phyloP scores from a whole-genome alignment of 2,888 invertebrate species.

The Caenorhabditis doughertyi region DNA sequence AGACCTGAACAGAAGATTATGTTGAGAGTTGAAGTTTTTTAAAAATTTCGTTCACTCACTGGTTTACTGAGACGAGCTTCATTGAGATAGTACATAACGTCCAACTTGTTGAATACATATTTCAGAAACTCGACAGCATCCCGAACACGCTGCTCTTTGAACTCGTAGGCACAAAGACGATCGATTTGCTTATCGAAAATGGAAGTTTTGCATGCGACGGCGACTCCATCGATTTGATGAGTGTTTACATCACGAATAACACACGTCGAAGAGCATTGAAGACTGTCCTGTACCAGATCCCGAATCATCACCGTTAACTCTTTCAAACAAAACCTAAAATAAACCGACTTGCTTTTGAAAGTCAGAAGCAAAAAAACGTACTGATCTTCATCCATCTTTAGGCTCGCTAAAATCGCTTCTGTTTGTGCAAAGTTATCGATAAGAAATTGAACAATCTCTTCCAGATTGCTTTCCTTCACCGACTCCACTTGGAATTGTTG shows the following conservation, averaged over 20 bases:
- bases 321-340: conserved; percentile 37
- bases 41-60: conserved; percentile 52
- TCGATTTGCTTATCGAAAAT: conserved; percentile 73
- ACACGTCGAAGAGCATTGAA: conserved; percentile 63
- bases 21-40: not conserved
- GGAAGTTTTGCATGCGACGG: conserved; percentile 63
- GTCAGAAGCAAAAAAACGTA: not conserved
- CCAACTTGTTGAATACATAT: conserved; percentile 72
- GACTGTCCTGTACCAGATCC: conserved; percentile 69
- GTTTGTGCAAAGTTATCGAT: conserved; percentile 64
- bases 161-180: conserved; percentile 69
- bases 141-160: conserved; percentile 59
- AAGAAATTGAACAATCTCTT: conserved; percentile 64
- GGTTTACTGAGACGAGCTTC: conserved; percentile 65
- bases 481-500: conserved; percentile 49
- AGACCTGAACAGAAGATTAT: conserved; percentile 53
- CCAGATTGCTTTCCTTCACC: conserved; percentile 35
- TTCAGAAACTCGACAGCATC: conserved; percentile 72
- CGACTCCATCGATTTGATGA: conserved; percentile 66
- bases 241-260: conserved; percentile 51
- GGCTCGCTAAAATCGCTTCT: conserved; percentile 68
- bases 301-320: conserved; percentile 65
- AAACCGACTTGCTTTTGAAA: too few relatives aligned
- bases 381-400: conserved; percentile 43
- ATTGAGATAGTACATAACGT: conserved; percentile 67